phyloP scores from a whole-genome alignment of 2,888 invertebrate genomes.

The Salticus scenicus region DNA sequence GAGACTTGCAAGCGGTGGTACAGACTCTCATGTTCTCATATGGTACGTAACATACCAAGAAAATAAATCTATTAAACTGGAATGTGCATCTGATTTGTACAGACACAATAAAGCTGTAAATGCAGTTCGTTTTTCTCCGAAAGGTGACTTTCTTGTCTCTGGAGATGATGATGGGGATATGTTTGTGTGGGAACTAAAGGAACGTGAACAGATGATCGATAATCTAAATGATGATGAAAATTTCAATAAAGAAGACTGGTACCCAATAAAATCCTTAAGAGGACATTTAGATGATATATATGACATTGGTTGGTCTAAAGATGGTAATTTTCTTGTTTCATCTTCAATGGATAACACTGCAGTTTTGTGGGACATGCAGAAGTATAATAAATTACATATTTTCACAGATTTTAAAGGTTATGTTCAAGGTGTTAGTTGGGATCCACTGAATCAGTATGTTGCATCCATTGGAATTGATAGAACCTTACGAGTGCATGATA shows the following conservation, averaged over 20 bases:
- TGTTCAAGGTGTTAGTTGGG: conserved; percentile 97
- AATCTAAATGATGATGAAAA: conserved; percentile 78
- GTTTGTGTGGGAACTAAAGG: conserved; percentile 47
- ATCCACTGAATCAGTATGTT: conserved; percentile 88
- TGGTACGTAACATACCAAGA: conserved; percentile 85
- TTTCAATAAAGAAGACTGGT: conserved; percentile 92
- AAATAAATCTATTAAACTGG: conserved; percentile 81
- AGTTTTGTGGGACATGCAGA: conserved; percentile 90
- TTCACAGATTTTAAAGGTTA: conserved; percentile 92
- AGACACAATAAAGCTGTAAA: conserved; percentile 96
- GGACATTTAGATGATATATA: conserved; percentile 96
- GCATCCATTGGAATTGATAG: conserved; percentile 91
- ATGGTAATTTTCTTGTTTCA: conserved; percentile 85
- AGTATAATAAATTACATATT: conserved; percentile 83
- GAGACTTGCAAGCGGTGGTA: conserved; percentile 90
- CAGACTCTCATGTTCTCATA: conserved; percentile 92
- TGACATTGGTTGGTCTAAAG: conserved; percentile 92
- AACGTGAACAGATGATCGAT: conserved; percentile 27
- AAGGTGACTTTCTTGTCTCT: conserved; percentile 87
- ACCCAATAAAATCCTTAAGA: conserved; percentile 79
- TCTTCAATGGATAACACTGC: conserved; percentile 97
- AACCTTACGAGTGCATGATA: conserved; percentile 76
- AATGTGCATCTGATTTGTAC: conserved; percentile 89
- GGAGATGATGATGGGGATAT: conserved; percentile 86
- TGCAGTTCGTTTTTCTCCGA: conserved; percentile 94